These are phyloP conservation scores for Oxycera nigricornis DNA, from an alignment of 2,888 invertebrate genomes.

Conservation along the genomic window DNA sequence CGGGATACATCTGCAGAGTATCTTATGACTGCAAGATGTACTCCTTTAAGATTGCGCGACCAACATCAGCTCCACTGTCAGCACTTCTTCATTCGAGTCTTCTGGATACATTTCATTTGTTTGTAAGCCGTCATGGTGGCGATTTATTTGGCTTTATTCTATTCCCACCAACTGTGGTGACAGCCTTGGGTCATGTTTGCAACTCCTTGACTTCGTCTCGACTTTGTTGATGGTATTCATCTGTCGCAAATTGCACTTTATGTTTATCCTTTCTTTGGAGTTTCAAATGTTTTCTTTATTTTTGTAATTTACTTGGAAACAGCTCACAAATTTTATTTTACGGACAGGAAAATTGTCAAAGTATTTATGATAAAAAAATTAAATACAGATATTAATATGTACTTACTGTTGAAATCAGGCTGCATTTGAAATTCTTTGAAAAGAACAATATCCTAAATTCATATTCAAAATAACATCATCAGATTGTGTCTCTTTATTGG, in stretches of 20 bases:
- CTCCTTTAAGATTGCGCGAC: neutral
- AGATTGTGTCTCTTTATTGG: too few species aligned
- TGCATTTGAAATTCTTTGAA: too few species aligned
- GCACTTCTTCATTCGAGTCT: constrained; percentile 25
- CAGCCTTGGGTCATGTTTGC: constrained; percentile 39
- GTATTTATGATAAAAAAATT: too few species aligned
- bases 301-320: too few species aligned
- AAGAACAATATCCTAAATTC: too few species aligned
- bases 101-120: constrained; percentile 50
- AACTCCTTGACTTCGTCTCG: constrained; percentile 29
- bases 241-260: constrained; percentile 16
- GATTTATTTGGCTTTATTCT: constrained; percentile 49
- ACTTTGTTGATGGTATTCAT: constrained; percentile 22
- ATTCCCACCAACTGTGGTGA: constrained; percentile 38
- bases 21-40: constrained; percentile 11
- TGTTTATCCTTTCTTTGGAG: neutral
- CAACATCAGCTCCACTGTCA: constrained; percentile 1
- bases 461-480: too few species aligned
- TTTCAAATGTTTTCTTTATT: neutral
- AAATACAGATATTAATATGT: too few species aligned
- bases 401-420: too few species aligned
- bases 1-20: neutral
- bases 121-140: constrained; percentile 51
- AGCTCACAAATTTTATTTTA: too few species aligned
- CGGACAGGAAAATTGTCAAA: too few species aligned